phyloP scores from a whole-genome alignment of 1,140 invertebrate species.

The Drosophila littoralis region DNA sequence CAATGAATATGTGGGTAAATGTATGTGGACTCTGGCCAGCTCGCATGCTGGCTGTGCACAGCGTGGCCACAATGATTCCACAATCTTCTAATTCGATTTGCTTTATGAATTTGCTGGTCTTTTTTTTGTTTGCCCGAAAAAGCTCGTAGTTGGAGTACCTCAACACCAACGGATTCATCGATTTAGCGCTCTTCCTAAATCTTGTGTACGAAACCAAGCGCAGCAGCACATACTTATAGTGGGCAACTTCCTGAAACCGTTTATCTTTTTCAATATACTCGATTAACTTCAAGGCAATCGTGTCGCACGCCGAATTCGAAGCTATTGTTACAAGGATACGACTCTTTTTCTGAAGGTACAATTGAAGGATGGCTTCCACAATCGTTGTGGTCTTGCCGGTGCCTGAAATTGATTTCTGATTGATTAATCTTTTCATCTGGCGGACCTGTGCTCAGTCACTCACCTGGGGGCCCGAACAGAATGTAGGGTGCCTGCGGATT shows the following conservation, averaged over 20 bases:
- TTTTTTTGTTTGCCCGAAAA: not conserved
- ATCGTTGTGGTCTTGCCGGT: constrained; percentile 93
- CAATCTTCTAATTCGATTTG: constrained; percentile 41
- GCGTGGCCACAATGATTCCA: constrained; percentile 58
- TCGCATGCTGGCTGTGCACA: constrained; percentile 84
- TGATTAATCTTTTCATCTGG: not conserved
- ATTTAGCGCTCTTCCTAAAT: constrained; percentile 58
- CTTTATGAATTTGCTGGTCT: constrained; percentile 8
- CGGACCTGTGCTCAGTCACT: not conserved
- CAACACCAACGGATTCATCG: constrained; percentile 23
- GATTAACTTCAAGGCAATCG: constrained; percentile 87
- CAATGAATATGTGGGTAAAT: constrained; percentile 91
- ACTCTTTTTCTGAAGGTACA: constrained; percentile 78
- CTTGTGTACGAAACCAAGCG: constrained; percentile 47
- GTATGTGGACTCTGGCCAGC: constrained; percentile 85
- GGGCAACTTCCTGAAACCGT: not conserved
- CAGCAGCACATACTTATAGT: not conserved
- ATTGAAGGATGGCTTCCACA: constrained; percentile 88
- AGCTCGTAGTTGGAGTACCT: constrained; percentile 50
- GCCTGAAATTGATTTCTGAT: constrained; percentile 40
- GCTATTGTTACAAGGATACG: constrained; percentile 89
- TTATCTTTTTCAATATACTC: constrained; percentile 74
- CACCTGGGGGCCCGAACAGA: constrained; percentile 78
- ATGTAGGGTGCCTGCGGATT: constrained; percentile 62
- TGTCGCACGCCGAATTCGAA: constrained; percentile 92